Percentiles rank a stretch among this genome's conserved stretches.
Evolutionary conservation across 2,888 invertebrate species (phyloP).

Genomic region (Thecophora atra): DNA sequence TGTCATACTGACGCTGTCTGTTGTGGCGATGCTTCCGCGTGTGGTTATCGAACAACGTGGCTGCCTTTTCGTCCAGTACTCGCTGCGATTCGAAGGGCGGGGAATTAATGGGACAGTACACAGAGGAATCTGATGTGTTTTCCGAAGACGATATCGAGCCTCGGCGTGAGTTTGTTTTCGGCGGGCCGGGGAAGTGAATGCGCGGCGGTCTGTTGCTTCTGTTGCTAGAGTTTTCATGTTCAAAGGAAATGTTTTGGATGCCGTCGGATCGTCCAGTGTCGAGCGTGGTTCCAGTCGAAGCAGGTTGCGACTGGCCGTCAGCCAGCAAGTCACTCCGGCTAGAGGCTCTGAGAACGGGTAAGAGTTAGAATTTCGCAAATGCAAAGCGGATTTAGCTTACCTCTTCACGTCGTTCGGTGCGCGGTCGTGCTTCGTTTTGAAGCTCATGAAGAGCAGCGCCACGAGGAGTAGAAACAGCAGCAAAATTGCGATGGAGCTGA

Average conservation of each 20-base stretch:
- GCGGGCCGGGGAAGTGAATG: slow-evolving; percentile 56
- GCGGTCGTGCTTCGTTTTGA: slow-evolving; percentile 54
- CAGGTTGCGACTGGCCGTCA: slow-evolving; percentile 57
- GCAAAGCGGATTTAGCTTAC: slow-evolving; percentile 45
- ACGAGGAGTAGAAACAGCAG: slow-evolving; percentile 60
- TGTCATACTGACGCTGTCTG: slow-evolving; percentile 56
- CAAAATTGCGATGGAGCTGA: slow-evolving; percentile 60
- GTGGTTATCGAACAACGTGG: slow-evolving; percentile 59
- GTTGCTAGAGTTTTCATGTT: slow-evolving; percentile 48
- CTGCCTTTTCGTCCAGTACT: slow-evolving; percentile 62
- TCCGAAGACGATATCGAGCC: slow-evolving; percentile 61
- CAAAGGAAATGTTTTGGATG: slow-evolving; percentile 61
- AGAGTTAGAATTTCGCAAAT: not conserved
- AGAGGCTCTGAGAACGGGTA: slow-evolving; percentile 49
- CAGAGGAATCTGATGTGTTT: slow-evolving; percentile 65
- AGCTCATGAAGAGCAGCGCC: slow-evolving; percentile 61
- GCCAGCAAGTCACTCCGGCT: slow-evolving; percentile 61
- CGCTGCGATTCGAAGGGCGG: slow-evolving; percentile 62
- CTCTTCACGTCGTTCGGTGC: slow-evolving; percentile 56
- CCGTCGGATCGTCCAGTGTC: slow-evolving; percentile 55
- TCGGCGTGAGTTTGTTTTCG: slow-evolving; percentile 51
- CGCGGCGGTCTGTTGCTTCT: slow-evolving; percentile 46
- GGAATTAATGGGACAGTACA: slow-evolving; percentile 64
- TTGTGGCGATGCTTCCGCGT: slow-evolving; percentile 50
- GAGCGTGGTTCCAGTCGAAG: slow-evolving; percentile 51